These are phyloP conservation scores for Brachionus rotundiformis DNA, from an alignment of 1,140 invertebrate species.

Conservation along the genomic window DNA sequence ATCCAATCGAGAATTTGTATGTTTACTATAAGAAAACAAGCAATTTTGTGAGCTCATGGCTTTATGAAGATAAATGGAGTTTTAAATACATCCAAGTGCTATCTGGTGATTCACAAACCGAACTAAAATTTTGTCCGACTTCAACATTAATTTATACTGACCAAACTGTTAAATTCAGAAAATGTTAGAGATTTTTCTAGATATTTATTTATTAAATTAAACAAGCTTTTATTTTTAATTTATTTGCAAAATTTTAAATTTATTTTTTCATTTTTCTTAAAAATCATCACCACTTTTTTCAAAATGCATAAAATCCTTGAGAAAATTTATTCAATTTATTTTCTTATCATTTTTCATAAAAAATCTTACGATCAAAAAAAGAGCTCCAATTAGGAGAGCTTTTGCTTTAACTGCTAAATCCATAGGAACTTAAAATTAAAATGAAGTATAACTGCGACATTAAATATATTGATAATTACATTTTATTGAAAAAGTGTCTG, in stretches of 20 bases:
- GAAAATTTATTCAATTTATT: conserved; percentile 50
- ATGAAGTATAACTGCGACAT: background rate
- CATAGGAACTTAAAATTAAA: conserved; percentile 67
- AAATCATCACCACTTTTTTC: conserved; percentile 53
- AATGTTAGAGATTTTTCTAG: conserved; percentile 36
- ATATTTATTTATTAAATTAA: conserved; percentile 39
- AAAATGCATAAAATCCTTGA: conserved; percentile 57
- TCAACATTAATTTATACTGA: background rate
- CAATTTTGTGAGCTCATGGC: conserved; percentile 23
- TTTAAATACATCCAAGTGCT: conserved; percentile 27
- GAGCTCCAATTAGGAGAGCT: conserved; percentile 74
- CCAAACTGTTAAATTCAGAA: conserved; percentile 43
- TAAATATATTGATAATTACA: background rate
- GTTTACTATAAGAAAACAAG: conserved; percentile 17
- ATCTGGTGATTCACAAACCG: conserved; percentile 19
- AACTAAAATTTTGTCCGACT: conserved; percentile 23
- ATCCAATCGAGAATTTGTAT: background rate
- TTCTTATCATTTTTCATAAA: conserved; percentile 8
- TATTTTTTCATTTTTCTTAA: background rate
- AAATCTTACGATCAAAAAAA: conserved; percentile 64
- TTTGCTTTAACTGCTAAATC: conserved; percentile 79
- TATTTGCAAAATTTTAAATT: conserved; percentile 2
- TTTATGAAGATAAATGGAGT: conserved; percentile 45
- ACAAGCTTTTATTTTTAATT: background rate
- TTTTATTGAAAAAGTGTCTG: conserved; percentile 25